phyloP scores from a whole-genome alignment of 2,888 invertebrate genomes.

The Julus scandinavius region DNA sequence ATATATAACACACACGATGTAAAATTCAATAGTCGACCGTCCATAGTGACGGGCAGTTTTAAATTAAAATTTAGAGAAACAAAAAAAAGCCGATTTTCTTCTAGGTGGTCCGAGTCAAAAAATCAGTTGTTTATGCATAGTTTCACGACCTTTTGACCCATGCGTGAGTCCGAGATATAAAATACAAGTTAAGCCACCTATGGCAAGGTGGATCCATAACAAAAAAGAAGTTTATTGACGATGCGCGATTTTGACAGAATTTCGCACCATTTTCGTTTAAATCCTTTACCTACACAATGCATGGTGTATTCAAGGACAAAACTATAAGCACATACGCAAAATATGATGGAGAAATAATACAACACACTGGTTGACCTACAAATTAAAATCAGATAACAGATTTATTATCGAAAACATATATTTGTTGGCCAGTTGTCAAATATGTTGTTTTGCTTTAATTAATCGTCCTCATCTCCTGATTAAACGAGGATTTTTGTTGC shows the following conservation, averaged over 20 bases:
- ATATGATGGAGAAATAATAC: not conserved
- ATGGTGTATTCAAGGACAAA: not conserved
- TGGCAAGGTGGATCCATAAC: not conserved
- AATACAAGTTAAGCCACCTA: not conserved
- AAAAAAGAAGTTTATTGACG: not conserved
- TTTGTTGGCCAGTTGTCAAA: not conserved
- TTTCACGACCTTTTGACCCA: not conserved
- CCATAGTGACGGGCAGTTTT: no score
- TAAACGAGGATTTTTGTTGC: slow-evolving; percentile 12
- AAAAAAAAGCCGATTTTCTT: slow-evolving; percentile 7
- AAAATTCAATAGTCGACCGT: no score
- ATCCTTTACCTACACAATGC: not conserved
- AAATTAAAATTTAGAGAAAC: not conserved
- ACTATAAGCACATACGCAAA: not conserved
- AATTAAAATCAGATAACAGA: not conserved
- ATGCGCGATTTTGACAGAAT: not conserved
- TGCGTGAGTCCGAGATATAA: slow-evolving; percentile 1
- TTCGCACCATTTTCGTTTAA: not conserved
- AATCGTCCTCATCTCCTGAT: slow-evolving; percentile 26
- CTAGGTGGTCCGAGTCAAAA: slow-evolving; percentile 6
- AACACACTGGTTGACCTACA: not conserved
- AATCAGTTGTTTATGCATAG: not conserved
- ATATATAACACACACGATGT: no score
- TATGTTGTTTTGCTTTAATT: not conserved
- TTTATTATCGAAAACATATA: not conserved